These are phyloP conservation scores for Hedya salicella DNA, from an alignment of 2,888 invertebrate genomes.

Conservation along the genomic window DNA sequence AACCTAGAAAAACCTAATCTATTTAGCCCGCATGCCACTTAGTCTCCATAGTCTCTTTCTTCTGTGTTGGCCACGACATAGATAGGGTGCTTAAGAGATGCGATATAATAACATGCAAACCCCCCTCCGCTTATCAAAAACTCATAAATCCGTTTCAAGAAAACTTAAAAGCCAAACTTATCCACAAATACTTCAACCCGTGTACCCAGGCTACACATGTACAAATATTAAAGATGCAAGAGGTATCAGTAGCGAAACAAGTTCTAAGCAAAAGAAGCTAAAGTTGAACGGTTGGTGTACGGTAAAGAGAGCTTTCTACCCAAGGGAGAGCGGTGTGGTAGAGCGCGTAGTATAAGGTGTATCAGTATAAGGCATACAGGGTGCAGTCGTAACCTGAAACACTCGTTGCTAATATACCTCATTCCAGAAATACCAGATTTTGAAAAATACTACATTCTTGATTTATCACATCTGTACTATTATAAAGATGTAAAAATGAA, in stretches of 20 bases:
- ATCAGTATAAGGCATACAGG: neutral
- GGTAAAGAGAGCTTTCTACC: neutral
- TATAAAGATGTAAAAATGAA: no score
- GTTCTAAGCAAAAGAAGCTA: constrained; percentile 7
- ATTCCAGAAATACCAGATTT: no score
- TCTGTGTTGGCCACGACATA: no score
- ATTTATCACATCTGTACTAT: no score
- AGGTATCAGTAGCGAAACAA: constrained; percentile 33
- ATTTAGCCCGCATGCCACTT: no score
- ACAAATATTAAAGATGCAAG: constrained; percentile 35
- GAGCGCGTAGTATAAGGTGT: neutral
- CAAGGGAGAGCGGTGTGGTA: neutral
- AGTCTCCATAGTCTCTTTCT: no score
- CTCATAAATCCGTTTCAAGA: constrained; percentile 13
- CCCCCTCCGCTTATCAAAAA: constrained; percentile 2
- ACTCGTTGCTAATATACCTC: no score
- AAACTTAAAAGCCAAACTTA: constrained; percentile 14
- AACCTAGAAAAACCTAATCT: no score
- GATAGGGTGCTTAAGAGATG: no score
- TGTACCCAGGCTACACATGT: constrained; percentile 26
- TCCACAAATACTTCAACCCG: constrained; percentile 18
- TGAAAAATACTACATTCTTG: no score
- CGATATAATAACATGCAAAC: neutral
- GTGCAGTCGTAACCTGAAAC: no score
- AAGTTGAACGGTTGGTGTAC: neutral